Conservation (phyloP, 2,888 invertebrate species). For the Taenaris catops region DNA sequence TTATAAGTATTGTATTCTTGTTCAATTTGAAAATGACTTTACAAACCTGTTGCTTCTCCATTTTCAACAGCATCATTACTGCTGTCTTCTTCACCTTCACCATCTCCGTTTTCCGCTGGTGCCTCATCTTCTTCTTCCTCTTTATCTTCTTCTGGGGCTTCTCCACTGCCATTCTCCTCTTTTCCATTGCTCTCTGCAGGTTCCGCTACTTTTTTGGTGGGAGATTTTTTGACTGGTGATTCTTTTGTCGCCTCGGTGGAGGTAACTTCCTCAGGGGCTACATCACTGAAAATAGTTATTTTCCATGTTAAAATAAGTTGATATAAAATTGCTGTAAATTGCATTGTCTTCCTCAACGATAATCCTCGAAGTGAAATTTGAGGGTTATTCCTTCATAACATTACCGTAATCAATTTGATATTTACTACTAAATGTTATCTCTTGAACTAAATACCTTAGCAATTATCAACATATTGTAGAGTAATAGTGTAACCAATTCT, state of each 20-base stretch:
- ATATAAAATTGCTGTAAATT: too few relatives aligned
- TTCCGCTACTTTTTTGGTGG: slow-evolving; percentile 70
- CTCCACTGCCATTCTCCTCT: slow-evolving; percentile 62
- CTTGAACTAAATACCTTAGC: too few relatives aligned
- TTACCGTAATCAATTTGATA: too few relatives aligned
- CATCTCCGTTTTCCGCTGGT: slow-evolving; percentile 62
- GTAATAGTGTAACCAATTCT: too few relatives aligned
- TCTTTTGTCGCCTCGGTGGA: slow-evolving; percentile 68
- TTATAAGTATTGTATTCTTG: too few relatives aligned
- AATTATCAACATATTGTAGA: too few relatives aligned
- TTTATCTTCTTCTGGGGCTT: slow-evolving; percentile 52
- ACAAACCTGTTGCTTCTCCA: slow-evolving; percentile 61
- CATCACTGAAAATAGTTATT: slow-evolving; percentile 53
- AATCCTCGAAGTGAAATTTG: too few relatives aligned
- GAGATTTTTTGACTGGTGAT: slow-evolving; percentile 73
- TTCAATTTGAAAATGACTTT: too few relatives aligned
- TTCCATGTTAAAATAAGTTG: too few relatives aligned
- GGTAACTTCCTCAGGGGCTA: slow-evolving; percentile 67
- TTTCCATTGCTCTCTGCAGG: slow-evolving; percentile 69
- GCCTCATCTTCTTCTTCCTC: slow-evolving; percentile 57
- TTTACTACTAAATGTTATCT: too few relatives aligned
- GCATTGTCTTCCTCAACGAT: too few relatives aligned
- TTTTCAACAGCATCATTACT: slow-evolving; percentile 72
- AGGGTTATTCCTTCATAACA: too few relatives aligned
- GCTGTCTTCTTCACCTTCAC: slow-evolving; percentile 65